Base-by-base conservation (phyloP, 2,113 vertebrate species). In the Tretioscincus oriximinensis region DNA sequence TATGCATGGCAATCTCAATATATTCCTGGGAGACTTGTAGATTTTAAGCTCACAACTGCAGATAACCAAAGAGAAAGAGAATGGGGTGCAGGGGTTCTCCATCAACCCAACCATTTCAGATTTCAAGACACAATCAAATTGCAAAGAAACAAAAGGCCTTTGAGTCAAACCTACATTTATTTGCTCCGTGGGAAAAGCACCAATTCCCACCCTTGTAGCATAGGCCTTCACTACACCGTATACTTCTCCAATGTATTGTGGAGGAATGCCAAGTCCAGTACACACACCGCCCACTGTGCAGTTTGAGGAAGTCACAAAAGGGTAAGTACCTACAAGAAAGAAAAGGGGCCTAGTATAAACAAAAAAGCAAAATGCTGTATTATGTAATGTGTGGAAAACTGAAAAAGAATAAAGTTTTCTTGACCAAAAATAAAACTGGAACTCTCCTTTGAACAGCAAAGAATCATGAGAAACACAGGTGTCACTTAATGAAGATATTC, bases 231-330 rank as follows among this genome's bases (percentile, higher is more conserved):
- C 95, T 72, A 99, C 98, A 0, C 98, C 98, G 1, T 96, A 99
- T 69, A 99, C 97, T 0, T 99, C 98, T 0, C 98, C 98, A 1
- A 99, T 95, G 71, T 97, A 97, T 83, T 96, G 94, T 0, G 98
- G 98, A 0, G 98, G 98, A 83, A 99, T 95, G 22, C 98, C 98
- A 14, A 99, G 96, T 3, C 98, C 98, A 0, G 98, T 99, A 93
- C 98, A 99, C 0, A 97, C 98, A 0, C 98, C 97, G 0, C 98
- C 98, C 69, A 97, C 96, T 0, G 98, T 99, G 95, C 98, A 99
- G 93, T 99, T 99, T 31, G 98, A 99, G 0, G 98, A 99, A 4
- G 98, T 99, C 93, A 99, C 98, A 2, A 98, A 99, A 18, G 98
- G 98, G 90, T 99, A 99, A 0, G 98, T 99, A 69, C 98, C 98